These are phyloP conservation scores for Arnoldichthys spilopterus DNA, from an alignment of 2,797 vertebrate genomes.

Conservation along the genomic window DNA sequence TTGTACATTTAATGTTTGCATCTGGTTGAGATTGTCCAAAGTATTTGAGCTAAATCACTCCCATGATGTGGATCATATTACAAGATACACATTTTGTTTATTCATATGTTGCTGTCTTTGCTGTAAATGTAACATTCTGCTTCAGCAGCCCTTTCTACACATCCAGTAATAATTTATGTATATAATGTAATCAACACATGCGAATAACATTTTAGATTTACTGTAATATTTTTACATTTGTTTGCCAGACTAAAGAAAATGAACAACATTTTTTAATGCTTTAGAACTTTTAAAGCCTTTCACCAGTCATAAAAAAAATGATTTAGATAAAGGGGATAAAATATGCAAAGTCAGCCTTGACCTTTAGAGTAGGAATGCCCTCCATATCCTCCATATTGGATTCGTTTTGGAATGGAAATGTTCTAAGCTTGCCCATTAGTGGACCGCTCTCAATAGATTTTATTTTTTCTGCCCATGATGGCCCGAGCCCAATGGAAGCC, in stretches of 20 bases:
- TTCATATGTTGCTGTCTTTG: no score
- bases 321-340: conserved; percentile 11
- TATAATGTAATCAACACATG: neutral
- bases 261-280: neutral
- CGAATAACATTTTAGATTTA: neutral
- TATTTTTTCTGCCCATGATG: conserved; percentile 26
- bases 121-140: no score
- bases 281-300: neutral
- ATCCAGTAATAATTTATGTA: neutral
- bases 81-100: no score
- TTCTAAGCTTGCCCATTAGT: conserved; percentile 33
- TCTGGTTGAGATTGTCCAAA: no score
- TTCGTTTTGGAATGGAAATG: conserved; percentile 13
- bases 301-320: neutral
- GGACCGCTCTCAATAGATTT: conserved; percentile 18
- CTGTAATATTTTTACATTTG: neutral
- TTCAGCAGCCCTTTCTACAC: neutral
- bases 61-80: no score
- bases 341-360: conserved; percentile 16
- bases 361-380: conserved; percentile 25
- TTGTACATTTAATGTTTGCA: no score
- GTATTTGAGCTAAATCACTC: no score
- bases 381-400: conserved; percentile 26
- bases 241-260: neutral
- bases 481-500: neutral